Evolutionary conservation across 2,113 vertebrate genomes (phyloP), one percentile per base, ranked within the genome.

Genomic region (Eulemur macaco): DNA sequence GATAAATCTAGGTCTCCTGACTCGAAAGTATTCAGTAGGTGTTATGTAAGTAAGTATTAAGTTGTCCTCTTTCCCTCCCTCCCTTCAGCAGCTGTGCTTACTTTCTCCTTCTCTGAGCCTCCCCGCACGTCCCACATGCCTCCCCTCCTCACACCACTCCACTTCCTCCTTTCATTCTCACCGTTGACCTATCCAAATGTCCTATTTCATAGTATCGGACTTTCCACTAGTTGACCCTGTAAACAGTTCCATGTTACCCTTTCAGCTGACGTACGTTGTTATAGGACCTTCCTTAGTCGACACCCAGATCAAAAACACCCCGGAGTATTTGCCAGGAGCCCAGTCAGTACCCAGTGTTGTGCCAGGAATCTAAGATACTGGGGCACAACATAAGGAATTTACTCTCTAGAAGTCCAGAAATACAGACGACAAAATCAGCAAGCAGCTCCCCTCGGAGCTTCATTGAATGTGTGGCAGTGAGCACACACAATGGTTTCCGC

Each of bases 81-180:
- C 5, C 45, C 52, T 77, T 13, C 13, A 3, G 18, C 64, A 45
- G 0, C 23, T 47, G 37, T 12, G 8, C 17, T 54, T 31, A 18
- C 13, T 76, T 76, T 37, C 29, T 11, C 29, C 21, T 45, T 20
- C 4, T 39, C 39, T n/a, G 17, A 29, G 10, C 63, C 50, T 17
- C 14, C 31, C 31, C 0, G 0, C 9, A 17, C 3, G 4, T 17
- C 77, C 39, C 18, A 23, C 11, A 0, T 4, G 42, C 50, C 47
- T 45, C 31, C 47, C 54, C 47, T 60, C 81, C 31, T 37, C 5
- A 39, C 13, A 6, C 54, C 10, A 3, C 86, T 31, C 42, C 4
- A 34, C 34, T 25, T 85, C 37, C 45, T 66, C 21, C 25, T 63
- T 20, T 60, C 7, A 0, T 29, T 31, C 45, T 63, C 42, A 52